Evolutionary conservation across 2,888 invertebrate genomes (phyloP).

Genomic region (Chouioia cunea): DNA sequence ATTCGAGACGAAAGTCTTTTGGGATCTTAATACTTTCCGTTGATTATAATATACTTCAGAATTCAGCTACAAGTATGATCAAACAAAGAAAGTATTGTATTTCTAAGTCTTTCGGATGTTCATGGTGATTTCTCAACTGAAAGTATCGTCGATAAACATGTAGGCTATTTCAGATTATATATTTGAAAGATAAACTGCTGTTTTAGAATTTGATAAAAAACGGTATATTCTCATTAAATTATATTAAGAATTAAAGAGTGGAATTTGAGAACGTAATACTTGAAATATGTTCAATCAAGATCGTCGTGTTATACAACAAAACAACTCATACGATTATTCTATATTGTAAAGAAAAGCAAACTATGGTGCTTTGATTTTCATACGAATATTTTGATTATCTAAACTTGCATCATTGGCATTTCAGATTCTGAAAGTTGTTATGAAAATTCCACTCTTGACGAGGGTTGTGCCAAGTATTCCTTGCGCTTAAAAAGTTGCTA

Average conservation of each 20-base stretch:
- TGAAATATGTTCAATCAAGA: too few species aligned
- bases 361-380: constrained; percentile 17
- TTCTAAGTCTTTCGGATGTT: constrained; percentile 27
- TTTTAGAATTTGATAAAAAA: constrained; percentile 28
- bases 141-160: not conserved
- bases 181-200: not conserved
- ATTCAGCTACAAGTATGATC: constrained; percentile 9
- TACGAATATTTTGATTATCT: constrained; percentile 1
- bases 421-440: too few species aligned
- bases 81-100: constrained; percentile 12
- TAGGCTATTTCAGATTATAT: constrained; percentile 15
- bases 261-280: constrained; percentile 28
- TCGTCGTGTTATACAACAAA: too few species aligned
- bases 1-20: not conserved
- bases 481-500: constrained; percentile 26
- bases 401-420: too few species aligned
- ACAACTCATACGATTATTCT: too few species aligned
- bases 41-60: too few species aligned
- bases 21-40: too few species aligned
- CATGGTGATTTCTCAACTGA: constrained; percentile 1
- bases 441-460: constrained; percentile 39
- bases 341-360: not conserved
- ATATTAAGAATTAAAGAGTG: constrained; percentile 40
- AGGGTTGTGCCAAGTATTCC: constrained; percentile 45
- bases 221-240: constrained; percentile 12